Conservation (phyloP, 2,113 vertebrate genomes). For the Mellivora capensis region DNA sequence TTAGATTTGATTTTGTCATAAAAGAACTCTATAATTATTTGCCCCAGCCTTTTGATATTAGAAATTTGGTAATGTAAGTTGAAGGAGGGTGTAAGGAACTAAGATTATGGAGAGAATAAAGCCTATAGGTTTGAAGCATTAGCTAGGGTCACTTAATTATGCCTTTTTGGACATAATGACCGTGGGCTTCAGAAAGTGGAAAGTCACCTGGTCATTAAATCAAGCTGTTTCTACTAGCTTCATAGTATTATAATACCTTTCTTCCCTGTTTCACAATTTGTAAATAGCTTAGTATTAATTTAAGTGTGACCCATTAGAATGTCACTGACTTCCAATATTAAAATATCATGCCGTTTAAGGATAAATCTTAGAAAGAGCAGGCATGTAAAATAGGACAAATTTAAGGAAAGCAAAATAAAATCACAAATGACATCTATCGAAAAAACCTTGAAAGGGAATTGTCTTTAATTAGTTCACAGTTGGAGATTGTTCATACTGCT, state of each 20-base stretch:
- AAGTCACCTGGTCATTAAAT: not conserved
- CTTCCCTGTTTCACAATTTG: not conserved
- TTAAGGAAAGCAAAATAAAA: constrained; percentile 84
- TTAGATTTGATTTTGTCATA: not conserved
- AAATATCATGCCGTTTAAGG: constrained; percentile 68
- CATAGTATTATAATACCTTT: not conserved
- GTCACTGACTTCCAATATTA: constrained; percentile 33
- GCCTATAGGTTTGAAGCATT: not conserved
- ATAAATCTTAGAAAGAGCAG: constrained; percentile 67
- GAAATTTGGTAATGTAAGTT: not conserved
- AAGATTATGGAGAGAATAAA: not conserved
- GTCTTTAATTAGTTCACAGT: constrained; percentile 90
- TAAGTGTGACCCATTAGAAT: not conserved
- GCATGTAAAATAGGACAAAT: constrained; percentile 78
- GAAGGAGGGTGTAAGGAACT: not conserved
- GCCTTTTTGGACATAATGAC: not conserved
- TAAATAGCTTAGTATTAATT: constrained; percentile 9
- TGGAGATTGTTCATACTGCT: constrained; percentile 86
- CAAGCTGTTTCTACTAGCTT: not conserved
- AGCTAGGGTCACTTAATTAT: not conserved
- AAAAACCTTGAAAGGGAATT: constrained; percentile 87
- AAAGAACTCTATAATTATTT: not conserved
- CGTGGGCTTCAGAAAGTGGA: not conserved
- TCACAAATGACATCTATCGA: constrained; percentile 84
- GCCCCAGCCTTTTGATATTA: not conserved